Evolutionary conservation across 2,888 invertebrate species (phyloP), one percentile per base, ranked within the genome.

Genomic region (Adineta ricciae): DNA sequence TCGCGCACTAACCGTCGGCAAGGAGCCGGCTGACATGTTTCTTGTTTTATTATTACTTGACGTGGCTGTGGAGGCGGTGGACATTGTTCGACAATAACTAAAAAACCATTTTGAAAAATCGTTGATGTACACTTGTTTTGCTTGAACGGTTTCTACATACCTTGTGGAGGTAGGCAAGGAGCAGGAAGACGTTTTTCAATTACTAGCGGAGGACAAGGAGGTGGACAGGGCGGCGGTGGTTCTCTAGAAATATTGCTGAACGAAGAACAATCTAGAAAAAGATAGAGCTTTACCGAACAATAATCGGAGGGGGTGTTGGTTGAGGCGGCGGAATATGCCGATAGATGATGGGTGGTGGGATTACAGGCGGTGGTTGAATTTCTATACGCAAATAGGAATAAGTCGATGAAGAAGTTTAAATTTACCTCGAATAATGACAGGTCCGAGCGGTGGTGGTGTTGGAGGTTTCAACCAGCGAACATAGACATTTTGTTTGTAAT

Each of bases 371-470:
- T 11, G 21, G 11, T 78, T 78, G 78, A 9, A 78, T 41, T 41
- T 78, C 78, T 78, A 78, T 7, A 78, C n/a, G 9, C 24, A n/a
- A 41, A 38, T 32, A 41, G 3, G 11, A 24, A 9, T 41, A 2
- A 78, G 21, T 41, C 11, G 21, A 1, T 36, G 14, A 0, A 8
- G 41, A 11, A 46, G 11, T 8, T 46, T 5, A 78, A 78, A 19
- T 24, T n/a, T n/a, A 78, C 78, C 78, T 78, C 78, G 78, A 78
- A 78, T 21, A n/a, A 78, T 41, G 4, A 78, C 41, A 14, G 78
- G 78, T n/a, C 41, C 78, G 38, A n/a, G 78, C n/a, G 78, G 78
- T n/a, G 78, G 78, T 24, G 78, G 78, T 78, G 78, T 78, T n/a
- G 78, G 78, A n/a, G 78, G 78, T 41, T 78, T 38, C n/a, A 78